Base-by-base conservation (phyloP, 2,888 invertebrate genomes). In the Sericinus montela region DNA sequence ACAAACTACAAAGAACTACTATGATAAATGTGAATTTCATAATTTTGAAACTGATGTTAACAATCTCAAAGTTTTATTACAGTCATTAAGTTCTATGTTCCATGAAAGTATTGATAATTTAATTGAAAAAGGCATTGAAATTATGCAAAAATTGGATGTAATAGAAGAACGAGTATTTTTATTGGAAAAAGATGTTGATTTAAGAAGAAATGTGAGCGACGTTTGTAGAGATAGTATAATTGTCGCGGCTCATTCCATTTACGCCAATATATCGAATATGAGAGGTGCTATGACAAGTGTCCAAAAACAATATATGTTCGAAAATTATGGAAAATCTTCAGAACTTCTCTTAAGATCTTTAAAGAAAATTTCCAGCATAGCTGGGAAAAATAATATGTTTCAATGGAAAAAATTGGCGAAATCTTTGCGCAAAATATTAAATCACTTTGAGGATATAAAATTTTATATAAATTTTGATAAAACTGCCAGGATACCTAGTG, bases 261-360 rank as follows among this genome's bases (percentile, higher is more conserved):
- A 89, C 58, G 75, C 82, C 7, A 87, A 84, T 55, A 89, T 91
- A 57, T 88, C 89, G 44, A 82, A 89, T 47, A 90, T 91, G 75
- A 82, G 91, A 42, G 80, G 90, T 54, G 81, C 88, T n/a, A 74
- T 91, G 42, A 74, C 81, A 11, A 83, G 80, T 55, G 70, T 87
- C 53, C 85, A 82, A 65, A 87, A 84, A 60, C 76, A 70, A 44
- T 83, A 75, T 34, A 76, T 89, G 77, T 80, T 78, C 54, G 77
- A 83, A 55, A 82, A 86, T 56, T 89, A 82, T 54, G 85, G 84
- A 1, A 76, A 79, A 56, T 87, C 88, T 6, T 78, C 80, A 3
- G 76, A 80, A 66, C 60, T 56, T 6, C 50, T 86, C 45, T 63
- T 87, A 19, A 63, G 57, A 19, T 71, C 80, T 3, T 75, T 87